Conservation (phyloP, 2,113 vertebrate species). For the Menura novaehollandiae region DNA sequence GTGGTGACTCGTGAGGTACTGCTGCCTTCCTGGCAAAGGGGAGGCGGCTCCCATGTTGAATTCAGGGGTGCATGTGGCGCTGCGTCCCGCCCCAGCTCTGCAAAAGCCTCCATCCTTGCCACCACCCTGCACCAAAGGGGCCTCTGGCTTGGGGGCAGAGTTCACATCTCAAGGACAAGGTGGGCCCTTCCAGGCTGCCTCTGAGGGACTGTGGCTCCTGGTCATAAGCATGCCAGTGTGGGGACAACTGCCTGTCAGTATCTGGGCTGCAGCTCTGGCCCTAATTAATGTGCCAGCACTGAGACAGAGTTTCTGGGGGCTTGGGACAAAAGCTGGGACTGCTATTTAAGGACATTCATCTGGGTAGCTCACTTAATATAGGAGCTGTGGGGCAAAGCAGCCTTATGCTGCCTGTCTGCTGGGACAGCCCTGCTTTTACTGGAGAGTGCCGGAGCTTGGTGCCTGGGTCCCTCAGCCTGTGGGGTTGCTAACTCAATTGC, state of each 20-base stretch:
- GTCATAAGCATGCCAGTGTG: rapidly evolving
- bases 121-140: not conserved
- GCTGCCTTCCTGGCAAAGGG: not conserved
- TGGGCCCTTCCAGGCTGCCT: not conserved
- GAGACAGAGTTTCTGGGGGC: not conserved
- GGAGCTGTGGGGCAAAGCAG: not conserved
- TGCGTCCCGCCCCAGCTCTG: not conserved
- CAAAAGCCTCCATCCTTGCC: not conserved
- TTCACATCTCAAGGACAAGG: not conserved
- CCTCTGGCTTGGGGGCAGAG: not conserved
- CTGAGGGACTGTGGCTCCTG: not conserved
- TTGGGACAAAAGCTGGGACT: not conserved
- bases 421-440: not conserved
- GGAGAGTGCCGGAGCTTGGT: not conserved
- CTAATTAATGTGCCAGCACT: no score
- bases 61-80: rapidly evolving
- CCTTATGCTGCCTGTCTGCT: rapidly evolving
- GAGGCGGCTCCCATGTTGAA: not conserved
- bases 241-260: not conserved
- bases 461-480: not conserved
- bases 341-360: not conserved
- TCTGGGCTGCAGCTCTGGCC: rapidly evolving
- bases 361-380: not conserved
- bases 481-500: not conserved
- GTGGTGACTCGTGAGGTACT: not conserved